Evolutionary conservation across 2,888 invertebrate species (phyloP).

Genomic region (Rugalucina vietnamica): DNA sequence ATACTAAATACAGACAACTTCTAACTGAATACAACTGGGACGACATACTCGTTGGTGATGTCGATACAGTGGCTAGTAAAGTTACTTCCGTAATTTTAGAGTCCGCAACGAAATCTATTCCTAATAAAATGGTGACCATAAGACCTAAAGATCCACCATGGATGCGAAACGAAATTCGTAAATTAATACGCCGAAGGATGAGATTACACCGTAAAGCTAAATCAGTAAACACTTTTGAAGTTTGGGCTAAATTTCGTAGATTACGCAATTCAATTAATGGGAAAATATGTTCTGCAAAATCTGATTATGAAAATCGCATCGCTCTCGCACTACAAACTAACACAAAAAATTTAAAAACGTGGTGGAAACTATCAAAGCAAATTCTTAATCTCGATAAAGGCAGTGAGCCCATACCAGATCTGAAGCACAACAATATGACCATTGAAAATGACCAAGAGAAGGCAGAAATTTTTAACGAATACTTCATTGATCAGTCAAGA

Average conservation of each 20-base stretch:
- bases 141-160: not conserved
- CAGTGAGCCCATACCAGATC: not conserved
- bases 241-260: not conserved
- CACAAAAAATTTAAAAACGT: not conserved
- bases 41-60: not conserved
- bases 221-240: not conserved
- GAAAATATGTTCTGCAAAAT: not conserved
- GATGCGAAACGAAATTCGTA: not conserved
- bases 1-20: not conserved
- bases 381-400: not conserved
- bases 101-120: not conserved
- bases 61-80: not conserved
- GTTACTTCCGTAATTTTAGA: not conserved
- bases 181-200: not conserved
- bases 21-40: not conserved
- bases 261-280: not conserved
- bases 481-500: too few species aligned
- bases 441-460: not conserved
- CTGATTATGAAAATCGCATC: not conserved
- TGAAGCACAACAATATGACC: not conserved
- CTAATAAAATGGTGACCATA: not conserved
- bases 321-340: not conserved
- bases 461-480: not conserved
- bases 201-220: not conserved
- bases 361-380: not conserved